phyloP scores from a whole-genome alignment of 2,113 vertebrate species.

The Lophochroa leadbeateri region DNA sequence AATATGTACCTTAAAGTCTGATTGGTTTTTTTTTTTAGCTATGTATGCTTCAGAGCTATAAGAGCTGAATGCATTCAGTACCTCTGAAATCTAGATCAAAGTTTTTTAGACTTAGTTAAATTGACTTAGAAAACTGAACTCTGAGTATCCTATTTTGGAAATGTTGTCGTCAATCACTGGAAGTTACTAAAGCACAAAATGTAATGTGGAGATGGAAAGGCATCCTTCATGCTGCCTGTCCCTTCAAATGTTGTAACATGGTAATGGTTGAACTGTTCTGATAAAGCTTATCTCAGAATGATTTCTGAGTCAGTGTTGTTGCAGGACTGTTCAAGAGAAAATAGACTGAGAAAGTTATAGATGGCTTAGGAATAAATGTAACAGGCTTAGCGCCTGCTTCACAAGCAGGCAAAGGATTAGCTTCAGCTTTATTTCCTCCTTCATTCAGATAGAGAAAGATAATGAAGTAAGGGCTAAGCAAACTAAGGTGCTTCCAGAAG shows the following conservation, averaged over 20 bases:
- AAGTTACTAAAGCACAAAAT: not conserved
- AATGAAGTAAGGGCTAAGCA: not conserved
- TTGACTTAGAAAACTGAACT: not conserved
- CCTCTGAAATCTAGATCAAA: not conserved
- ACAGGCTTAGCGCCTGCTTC: not conserved
- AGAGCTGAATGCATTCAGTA: not conserved
- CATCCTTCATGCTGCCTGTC: not conserved
- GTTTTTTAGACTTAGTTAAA: not conserved
- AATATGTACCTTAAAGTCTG: not conserved
- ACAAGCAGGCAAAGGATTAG: not conserved
- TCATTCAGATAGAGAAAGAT: not conserved
- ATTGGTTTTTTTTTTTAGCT: not conserved
- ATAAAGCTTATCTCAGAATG: not conserved
- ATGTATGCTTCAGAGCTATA: not conserved
- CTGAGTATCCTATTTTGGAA: not conserved
- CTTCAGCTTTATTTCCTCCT: not conserved
- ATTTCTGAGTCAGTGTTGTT: not conserved
- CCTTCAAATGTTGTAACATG: not conserved
- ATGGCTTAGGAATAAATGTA: not conserved
- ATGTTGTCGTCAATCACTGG: not conserved
- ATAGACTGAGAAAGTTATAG: not conserved
- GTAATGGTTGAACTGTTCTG: not conserved
- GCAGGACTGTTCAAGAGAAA: not conserved
- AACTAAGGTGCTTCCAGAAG: not conserved
- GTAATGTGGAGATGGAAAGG: not conserved